Evolutionary conservation across 2,888 invertebrate species (phyloP).

Genomic region (Spilosoma lubricipeda): DNA sequence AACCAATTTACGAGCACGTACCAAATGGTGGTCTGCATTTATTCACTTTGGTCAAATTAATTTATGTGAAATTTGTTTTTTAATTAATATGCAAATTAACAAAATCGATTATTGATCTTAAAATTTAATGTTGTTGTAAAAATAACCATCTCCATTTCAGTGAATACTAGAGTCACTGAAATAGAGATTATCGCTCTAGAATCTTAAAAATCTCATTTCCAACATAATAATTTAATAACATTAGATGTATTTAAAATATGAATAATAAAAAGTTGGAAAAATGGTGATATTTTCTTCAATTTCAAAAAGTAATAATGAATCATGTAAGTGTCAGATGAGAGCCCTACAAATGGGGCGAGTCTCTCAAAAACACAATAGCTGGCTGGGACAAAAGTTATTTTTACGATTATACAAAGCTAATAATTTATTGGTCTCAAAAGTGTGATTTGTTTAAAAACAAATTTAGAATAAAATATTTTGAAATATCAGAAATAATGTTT

Average conservation of each 20-base stretch:
- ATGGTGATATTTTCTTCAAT: slow-evolving; percentile 35
- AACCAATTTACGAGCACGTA: slow-evolving; percentile 33
- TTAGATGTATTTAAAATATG: too few species aligned
- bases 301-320: slow-evolving; percentile 31
- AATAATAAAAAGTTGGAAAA: slow-evolving; percentile 29
- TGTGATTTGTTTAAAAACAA: neutral
- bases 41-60: slow-evolving; percentile 21
- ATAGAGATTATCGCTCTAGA: neutral
- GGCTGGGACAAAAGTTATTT: slow-evolving; percentile 54
- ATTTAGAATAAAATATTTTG: neutral
- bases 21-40: slow-evolving; percentile 30
- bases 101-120: too few species aligned
- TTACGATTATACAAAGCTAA: slow-evolving; percentile 45
- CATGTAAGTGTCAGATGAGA: slow-evolving; percentile 30
- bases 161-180: neutral
- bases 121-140: too few species aligned
- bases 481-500: neutral
- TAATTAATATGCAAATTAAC: neutral
- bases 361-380: slow-evolving; percentile 52
- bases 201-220: neutral
- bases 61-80: neutral
- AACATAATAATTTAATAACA: slow-evolving; percentile 6
- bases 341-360: slow-evolving; percentile 45
- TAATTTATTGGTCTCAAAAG: neutral
- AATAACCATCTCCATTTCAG: neutral